phyloP scores from a whole-genome alignment of 2,797 vertebrate species.

The Melanotaenia pygmaea region DNA sequence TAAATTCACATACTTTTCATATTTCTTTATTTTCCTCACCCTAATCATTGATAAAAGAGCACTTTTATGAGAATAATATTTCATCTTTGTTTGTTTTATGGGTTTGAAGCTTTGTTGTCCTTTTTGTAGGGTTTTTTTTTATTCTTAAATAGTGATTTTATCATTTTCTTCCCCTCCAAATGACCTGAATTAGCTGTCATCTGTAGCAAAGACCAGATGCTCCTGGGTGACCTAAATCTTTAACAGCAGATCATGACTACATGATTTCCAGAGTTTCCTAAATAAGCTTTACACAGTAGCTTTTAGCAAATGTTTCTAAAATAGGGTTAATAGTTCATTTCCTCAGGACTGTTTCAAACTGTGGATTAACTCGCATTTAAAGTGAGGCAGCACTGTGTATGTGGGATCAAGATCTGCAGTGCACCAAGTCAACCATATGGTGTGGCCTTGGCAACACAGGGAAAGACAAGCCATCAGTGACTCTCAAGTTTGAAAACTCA shows the following conservation, averaged over 20 bases:
- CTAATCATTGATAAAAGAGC: slow-evolving; percentile 22
- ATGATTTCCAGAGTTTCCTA: neutral
- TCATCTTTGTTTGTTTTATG: slow-evolving; percentile 19
- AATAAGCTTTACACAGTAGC: neutral
- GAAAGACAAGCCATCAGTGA: neutral
- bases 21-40: slow-evolving; percentile 21
- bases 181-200: neutral
- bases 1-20: slow-evolving; percentile 42
- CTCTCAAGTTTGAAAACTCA: neutral
- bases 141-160: neutral
- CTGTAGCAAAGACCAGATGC: neutral
- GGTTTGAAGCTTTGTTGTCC: slow-evolving; percentile 16
- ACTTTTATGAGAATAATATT: slow-evolving; percentile 24
- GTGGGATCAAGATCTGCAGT: neutral
- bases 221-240: slow-evolving; percentile 2
- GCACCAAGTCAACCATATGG: neutral
- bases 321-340: neutral
- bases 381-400: neutral
- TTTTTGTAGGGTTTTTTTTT: slow-evolving; percentile 13
- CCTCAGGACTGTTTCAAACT: neutral
- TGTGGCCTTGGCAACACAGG: neutral
- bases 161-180: neutral
- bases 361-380: neutral
- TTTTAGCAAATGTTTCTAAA: neutral
- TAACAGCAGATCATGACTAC: neutral